phyloP scores from a whole-genome alignment of 2,797 vertebrate species.

The Hypotaenidia okinawae region DNA sequence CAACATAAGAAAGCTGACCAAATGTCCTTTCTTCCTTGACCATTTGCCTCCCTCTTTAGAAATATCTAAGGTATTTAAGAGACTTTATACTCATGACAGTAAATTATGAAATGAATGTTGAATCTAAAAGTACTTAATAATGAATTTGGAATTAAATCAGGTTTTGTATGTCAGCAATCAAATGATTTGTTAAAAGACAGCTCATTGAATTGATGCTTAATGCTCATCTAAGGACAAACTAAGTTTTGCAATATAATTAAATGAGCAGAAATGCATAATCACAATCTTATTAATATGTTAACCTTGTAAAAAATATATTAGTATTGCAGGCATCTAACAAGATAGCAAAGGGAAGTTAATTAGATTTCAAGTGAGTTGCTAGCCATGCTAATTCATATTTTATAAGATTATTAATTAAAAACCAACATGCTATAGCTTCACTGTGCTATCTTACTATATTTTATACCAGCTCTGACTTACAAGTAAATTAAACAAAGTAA shows the following conservation, averaged over 20 bases:
- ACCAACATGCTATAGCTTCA: constrained; percentile 48
- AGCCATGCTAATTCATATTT: constrained; percentile 78
- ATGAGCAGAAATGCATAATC: constrained; percentile 62
- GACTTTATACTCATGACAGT: not conserved
- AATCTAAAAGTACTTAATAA: constrained; percentile 26
- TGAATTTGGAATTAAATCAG: constrained; percentile 44
- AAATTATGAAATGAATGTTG: not conserved
- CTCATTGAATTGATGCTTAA: constrained; percentile 45
- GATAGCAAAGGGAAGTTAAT: constrained; percentile 74
- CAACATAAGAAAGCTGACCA: not conserved
- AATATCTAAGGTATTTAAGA: not conserved
- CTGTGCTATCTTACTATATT: constrained; percentile 62
- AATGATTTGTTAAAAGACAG: constrained; percentile 41
- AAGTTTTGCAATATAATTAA: constrained; percentile 71
- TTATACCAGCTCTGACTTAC: constrained; percentile 58
- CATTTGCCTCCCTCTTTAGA: not conserved
- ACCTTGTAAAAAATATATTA: constrained; percentile 71
- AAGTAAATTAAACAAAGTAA: constrained; percentile 67
- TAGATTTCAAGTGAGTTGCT: constrained; percentile 75
- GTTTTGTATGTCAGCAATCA: constrained; percentile 15
- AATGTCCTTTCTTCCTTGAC: not conserved
- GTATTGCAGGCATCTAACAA: constrained; percentile 51
- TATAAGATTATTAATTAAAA: constrained; percentile 79
- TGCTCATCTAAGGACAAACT: constrained; percentile 62
- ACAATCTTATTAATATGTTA: constrained; percentile 75